Percentiles rank a stretch among this genome's conserved stretches.
These are phyloP conservation scores for Eolophus roseicapilla DNA, from an alignment of 2,113 vertebrate species.

Conservation along the genomic window DNA sequence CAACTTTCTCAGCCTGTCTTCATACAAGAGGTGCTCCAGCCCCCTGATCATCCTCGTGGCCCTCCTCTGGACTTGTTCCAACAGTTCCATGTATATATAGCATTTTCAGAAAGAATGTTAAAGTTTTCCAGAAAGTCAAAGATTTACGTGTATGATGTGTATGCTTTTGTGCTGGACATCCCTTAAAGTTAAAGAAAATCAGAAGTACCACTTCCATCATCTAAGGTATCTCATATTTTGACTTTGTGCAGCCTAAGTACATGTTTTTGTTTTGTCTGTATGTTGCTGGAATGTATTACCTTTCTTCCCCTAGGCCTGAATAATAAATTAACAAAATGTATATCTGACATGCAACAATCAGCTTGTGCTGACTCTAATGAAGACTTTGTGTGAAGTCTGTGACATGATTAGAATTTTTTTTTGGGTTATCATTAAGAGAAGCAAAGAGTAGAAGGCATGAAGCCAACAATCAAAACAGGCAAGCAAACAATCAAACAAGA, in stretches of 20 bases:
- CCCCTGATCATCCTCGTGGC: too few species aligned
- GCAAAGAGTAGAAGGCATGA: not conserved
- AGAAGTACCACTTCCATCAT: not conserved
- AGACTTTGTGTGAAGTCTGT: slow-evolving; percentile 3
- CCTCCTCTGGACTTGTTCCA: too few species aligned
- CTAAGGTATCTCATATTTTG: not conserved
- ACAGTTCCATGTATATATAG: not conserved
- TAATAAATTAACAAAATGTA: not conserved
- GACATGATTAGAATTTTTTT: not conserved
- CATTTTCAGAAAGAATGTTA: not conserved
- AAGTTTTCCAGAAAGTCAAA: not conserved
- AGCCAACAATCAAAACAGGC: not conserved
- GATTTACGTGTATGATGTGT: not conserved
- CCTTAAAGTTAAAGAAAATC: not conserved
- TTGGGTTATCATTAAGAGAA: not conserved
- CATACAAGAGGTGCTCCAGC: too few species aligned
- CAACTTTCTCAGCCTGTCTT: too few species aligned
- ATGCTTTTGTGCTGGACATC: not conserved
- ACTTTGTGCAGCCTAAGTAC: not conserved
- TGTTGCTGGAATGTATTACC: not conserved
- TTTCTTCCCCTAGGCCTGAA: slow-evolving; percentile 18
- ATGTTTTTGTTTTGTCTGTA: slow-evolving; percentile 17
- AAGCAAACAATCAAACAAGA: not conserved
- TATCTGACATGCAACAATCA: not conserved
- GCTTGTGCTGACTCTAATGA: not conserved